Evolutionary conservation across 2,888 invertebrate genomes (phyloP), one percentile per base, ranked within the genome.

Genomic region (Lottia gigantea): DNA sequence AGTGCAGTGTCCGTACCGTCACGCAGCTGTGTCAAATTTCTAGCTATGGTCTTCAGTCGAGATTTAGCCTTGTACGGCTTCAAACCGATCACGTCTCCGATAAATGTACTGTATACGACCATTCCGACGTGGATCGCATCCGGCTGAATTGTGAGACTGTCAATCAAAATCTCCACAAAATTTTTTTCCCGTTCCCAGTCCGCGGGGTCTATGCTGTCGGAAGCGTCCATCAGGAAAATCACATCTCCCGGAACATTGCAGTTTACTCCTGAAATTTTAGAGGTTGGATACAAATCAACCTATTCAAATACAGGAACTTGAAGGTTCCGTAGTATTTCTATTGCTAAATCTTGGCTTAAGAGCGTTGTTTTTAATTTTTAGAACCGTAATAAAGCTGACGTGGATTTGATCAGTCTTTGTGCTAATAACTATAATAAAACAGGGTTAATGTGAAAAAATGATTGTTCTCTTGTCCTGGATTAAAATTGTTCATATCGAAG

Each of bases 241-340:
- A 84, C 80, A 64, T 84, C 84, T 1, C 76, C 83, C 2, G 84
- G 81, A 8, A 79, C 78, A 66, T 81, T 78, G 70, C 84, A 84
- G 1, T 80, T 77, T 15, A 76, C 68, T 67, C 75, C 81, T 81
- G 40, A 64, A 46, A 62, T 31, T 19, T 49, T 26, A 40, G n/a
- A 61, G 31, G 19, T 47, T 15, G 8, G 65, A 7, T 47, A 46
- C 65, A 19, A 46, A 26, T 15, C 25, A 46, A 25, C n/a, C 65
- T 7, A 45, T 45, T n/a, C 40, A 6, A n/a, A n/a, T n/a, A n/a
- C n/a, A n/a, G 8, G 23, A 65, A 19, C 40, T 49, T n/a, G 23
- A 67, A 26, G 16, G 16, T n/a, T 26, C 19, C 45, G 23, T 49
- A n/a, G 31, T 70, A 65, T 40, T 47, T 15, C 47, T 55, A 55